Percentiles rank a stretch among this genome's conserved stretches.
phyloP scores from a whole-genome alignment of 1,140 invertebrate species.

The Zaprionus gabonicus region DNA sequence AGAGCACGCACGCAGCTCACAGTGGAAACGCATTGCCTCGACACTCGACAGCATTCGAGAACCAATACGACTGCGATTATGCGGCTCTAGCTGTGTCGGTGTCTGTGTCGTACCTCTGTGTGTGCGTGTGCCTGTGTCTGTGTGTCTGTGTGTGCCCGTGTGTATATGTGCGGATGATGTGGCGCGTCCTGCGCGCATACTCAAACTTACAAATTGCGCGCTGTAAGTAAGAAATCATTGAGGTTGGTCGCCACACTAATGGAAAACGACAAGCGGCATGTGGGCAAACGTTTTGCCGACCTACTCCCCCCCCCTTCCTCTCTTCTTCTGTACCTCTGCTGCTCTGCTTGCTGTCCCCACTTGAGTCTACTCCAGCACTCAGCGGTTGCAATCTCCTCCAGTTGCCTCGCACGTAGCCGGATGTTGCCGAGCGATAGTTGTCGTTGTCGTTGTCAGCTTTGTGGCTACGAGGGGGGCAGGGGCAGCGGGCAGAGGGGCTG shows the following conservation, averaged over 20 bases:
- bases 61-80: conserved; percentile 78
- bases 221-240: conserved; percentile 81
- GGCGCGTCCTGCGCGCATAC: conserved; percentile 39
- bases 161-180: conserved; percentile 39
- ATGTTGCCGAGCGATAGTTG: conserved; percentile 71
- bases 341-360: neutral
- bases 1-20: conserved; percentile 24
- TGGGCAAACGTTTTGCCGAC: conserved; percentile 60
- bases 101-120: neutral
- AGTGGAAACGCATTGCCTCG: conserved; percentile 60
- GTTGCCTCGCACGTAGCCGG: conserved; percentile 58
- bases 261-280: conserved; percentile 78
- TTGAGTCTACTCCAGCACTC: neutral
- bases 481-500: neutral
- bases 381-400: conserved; percentile 35
- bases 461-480: conserved; percentile 4
- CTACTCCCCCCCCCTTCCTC: conserved; percentile 2
- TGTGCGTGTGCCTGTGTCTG: conserved; percentile 18
- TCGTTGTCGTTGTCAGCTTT: conserved; percentile 59
- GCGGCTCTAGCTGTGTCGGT: conserved; percentile 39
- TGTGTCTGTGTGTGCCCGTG: conserved; percentile 13
- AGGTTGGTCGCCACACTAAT: conserved; percentile 79
- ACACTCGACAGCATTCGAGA: conserved; percentile 62
- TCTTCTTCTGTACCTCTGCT: too few species aligned
- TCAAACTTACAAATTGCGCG: conserved; percentile 60